Conservation (phyloP, 2,113 vertebrate species). For the Gymnarchus niloticus region DNA sequence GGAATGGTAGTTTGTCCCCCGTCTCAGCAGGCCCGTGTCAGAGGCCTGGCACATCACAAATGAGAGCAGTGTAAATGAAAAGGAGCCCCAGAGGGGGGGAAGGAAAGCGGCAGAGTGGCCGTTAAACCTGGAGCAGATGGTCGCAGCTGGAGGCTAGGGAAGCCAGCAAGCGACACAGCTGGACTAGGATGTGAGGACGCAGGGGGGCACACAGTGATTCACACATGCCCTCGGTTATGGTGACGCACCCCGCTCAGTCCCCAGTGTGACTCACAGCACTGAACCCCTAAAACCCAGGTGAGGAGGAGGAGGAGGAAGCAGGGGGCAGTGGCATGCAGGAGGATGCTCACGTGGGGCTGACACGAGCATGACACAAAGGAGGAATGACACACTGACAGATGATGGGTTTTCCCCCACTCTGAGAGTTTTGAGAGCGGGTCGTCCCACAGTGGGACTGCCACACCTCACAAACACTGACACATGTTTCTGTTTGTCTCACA, state of each 20-base stretch:
- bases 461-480: neutral
- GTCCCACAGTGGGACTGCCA: neutral
- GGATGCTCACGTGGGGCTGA: neutral
- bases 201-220: neutral
- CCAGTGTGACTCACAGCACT: neutral
- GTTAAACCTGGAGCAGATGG: neutral
- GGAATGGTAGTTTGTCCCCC: neutral
- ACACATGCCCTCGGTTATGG: neutral
- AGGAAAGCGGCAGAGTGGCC: neutral
- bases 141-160: neutral
- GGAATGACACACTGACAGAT: neutral
- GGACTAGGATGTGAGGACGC: neutral
- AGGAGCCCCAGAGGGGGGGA: neutral
- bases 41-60: too few species aligned
- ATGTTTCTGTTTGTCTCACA: neutral
- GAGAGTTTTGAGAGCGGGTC: too few species aligned
- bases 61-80: neutral
- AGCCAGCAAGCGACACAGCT: neutral
- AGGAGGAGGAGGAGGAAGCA: neutral
- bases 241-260: neutral
- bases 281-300: neutral
- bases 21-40: neutral
- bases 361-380: conserved; percentile 11
- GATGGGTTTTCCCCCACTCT: neutral
- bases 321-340: neutral